Percentiles rank a stretch among this genome's conserved stretches.
These are phyloP conservation scores for Syrrhaptes paradoxus DNA, from an alignment of 2,113 vertebrate species.

Conservation along the genomic window DNA sequence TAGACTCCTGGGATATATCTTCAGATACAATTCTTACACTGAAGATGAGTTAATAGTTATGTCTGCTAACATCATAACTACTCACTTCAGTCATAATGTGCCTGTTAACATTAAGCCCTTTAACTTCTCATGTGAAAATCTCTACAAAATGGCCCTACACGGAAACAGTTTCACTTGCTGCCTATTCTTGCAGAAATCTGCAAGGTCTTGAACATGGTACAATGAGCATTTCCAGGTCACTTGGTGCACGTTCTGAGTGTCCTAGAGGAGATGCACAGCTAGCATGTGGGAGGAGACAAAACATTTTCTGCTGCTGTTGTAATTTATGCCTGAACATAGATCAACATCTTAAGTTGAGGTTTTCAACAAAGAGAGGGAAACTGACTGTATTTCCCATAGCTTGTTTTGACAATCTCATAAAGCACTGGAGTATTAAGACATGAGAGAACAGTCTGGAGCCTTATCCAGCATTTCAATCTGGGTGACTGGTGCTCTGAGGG, in stretches of 20 bases:
- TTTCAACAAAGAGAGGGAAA: neutral
- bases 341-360: neutral
- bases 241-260: neutral
- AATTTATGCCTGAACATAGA: neutral
- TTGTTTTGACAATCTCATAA: conserved; percentile 15
- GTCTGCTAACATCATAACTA: neutral
- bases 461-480: neutral
- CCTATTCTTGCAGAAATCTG: neutral
- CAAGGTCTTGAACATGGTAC: neutral
- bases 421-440: neutral
- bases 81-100: neutral
- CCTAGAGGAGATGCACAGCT: neutral
- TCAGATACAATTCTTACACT: neutral
- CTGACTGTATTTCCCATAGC: neutral
- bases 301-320: neutral
- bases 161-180: neutral
- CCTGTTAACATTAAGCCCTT: neutral
- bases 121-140: neutral
- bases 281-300: neutral
- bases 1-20: neutral
- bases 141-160: fast-evolving
- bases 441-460: neutral
- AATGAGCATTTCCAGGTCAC: neutral
- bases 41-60: neutral
- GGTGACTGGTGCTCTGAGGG: neutral